A percentile compares a stretch with the other conserved stretches of the same genome.
These are phyloP conservation scores for Volucella bombylans DNA, from an alignment of 2,888 invertebrate species.

Conservation along the genomic window DNA sequence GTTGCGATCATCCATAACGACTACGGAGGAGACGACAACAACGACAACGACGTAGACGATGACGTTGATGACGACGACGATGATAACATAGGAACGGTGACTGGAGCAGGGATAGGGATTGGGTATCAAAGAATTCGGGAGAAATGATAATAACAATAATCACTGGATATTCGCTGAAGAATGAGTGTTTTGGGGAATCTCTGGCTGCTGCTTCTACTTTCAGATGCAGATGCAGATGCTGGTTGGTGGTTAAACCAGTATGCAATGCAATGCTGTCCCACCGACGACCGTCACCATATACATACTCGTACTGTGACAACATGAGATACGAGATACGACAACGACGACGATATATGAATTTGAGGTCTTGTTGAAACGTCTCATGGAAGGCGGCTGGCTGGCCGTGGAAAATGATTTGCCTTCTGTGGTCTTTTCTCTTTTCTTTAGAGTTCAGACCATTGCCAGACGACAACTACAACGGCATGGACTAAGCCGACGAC, in stretches of 20 bases:
- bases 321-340: slow-evolving; percentile 37
- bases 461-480: slow-evolving; percentile 39
- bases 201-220: slow-evolving; percentile 57
- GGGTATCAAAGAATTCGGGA: slow-evolving; percentile 56
- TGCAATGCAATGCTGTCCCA: slow-evolving; percentile 59
- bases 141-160: slow-evolving; percentile 68
- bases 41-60: slow-evolving; percentile 31
- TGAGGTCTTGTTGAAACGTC: slow-evolving; percentile 73
- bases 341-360: slow-evolving; percentile 70
- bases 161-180: slow-evolving; percentile 61
- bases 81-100: too few species aligned
- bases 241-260: slow-evolving; percentile 29
- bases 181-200: slow-evolving; percentile 44
- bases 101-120: neutral
- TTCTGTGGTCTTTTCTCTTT: slow-evolving; percentile 52
- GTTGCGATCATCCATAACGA: slow-evolving; percentile 62
- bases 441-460: slow-evolving; percentile 12
- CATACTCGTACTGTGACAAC: slow-evolving; percentile 55
- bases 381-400: slow-evolving; percentile 58
- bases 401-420: slow-evolving; percentile 73
- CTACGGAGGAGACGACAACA: slow-evolving; percentile 50
- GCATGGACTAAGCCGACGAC: neutral
- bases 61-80: slow-evolving; percentile 8
- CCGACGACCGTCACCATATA: slow-evolving; percentile 19
- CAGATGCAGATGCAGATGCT: slow-evolving; percentile 35